Percentiles rank a stretch among this genome's conserved stretches.
Conservation (phyloP, 2,888 invertebrate species). For the Trachelus troglodyta region DNA sequence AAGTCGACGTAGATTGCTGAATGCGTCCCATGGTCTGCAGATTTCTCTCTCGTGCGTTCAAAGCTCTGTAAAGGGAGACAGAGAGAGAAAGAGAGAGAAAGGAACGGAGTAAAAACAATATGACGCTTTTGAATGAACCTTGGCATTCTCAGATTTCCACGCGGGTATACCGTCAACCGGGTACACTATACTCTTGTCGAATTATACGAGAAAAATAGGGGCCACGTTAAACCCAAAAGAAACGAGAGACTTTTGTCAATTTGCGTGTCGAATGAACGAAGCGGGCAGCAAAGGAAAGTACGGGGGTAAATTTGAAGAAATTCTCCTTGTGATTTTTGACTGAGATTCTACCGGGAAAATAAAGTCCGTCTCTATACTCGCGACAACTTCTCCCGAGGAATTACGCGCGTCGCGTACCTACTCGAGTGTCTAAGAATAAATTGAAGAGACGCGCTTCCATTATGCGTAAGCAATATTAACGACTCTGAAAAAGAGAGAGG, state of each 20-base stretch:
- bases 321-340: background rate
- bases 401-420: background rate
- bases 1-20: slow-evolving; percentile 41
- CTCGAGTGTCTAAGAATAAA: background rate
- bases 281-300: background rate
- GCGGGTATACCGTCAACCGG: background rate
- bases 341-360: background rate
- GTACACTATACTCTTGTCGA: background rate
- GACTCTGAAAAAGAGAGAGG: background rate
- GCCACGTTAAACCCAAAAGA: background rate
- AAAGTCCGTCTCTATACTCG: background rate
- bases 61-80: background rate
- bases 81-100: slow-evolving; percentile 20
- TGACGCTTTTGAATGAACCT: slow-evolving; percentile 1
- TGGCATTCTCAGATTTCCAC: background rate
- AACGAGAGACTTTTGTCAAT: background rate
- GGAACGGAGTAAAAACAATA: slow-evolving; percentile 23
- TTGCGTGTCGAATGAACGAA: background rate
- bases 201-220: background rate
- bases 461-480: background rate
- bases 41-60: slow-evolving; percentile 23
- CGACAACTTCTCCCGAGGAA: background rate
- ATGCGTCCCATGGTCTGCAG: slow-evolving; percentile 43
- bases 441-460: background rate
- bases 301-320: background rate